Conservation (phyloP, 2,888 invertebrate genomes). For the Drosophila testacea region DNA sequence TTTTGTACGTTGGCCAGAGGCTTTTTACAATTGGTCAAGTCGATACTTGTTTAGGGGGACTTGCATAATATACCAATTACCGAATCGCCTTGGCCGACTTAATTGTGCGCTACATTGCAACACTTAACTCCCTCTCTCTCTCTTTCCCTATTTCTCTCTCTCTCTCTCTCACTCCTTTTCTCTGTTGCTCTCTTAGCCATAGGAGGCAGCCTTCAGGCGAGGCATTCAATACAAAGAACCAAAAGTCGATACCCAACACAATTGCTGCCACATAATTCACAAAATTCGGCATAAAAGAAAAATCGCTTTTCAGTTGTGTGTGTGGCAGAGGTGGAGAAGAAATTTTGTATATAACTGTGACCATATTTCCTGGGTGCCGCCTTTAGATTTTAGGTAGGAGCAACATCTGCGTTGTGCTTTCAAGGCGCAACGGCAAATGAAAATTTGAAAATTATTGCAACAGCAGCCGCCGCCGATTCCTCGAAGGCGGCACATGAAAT, state of each 20-base stretch:
- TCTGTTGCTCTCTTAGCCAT: background rate
- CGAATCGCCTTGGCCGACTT: slow-evolving; percentile 53
- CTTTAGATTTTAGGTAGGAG: slow-evolving; percentile 22
- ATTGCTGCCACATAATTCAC: slow-evolving; percentile 77
- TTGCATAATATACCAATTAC: slow-evolving; percentile 76
- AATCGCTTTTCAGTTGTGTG: slow-evolving; percentile 67
- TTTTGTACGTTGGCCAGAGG: slow-evolving; percentile 12
- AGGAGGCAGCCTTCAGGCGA: slow-evolving; percentile 25
- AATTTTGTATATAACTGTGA: slow-evolving; percentile 31
- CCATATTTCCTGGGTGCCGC: slow-evolving; percentile 49
- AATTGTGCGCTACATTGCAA: slow-evolving; percentile 69
- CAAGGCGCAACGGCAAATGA: slow-evolving; percentile 66
- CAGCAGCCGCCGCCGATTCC: slow-evolving; percentile 53
- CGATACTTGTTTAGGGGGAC: slow-evolving; percentile 43
- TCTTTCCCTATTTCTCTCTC: background rate
- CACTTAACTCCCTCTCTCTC: slow-evolving; percentile 17
- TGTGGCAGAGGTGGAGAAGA: background rate
- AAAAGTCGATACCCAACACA: slow-evolving; percentile 63
- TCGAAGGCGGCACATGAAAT: slow-evolving; percentile 56
- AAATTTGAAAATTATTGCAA: slow-evolving; percentile 81
- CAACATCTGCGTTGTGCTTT: slow-evolving; percentile 74
- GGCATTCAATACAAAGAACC: slow-evolving; percentile 51
- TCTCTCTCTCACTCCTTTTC: background rate
- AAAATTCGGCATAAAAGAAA: slow-evolving; percentile 66
- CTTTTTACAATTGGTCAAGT: slow-evolving; percentile 38